Percentiles rank a stretch among this genome's conserved stretches.
Conservation (phyloP, 2,797 vertebrate species). For the Poeciliopsis turneri region DNA sequence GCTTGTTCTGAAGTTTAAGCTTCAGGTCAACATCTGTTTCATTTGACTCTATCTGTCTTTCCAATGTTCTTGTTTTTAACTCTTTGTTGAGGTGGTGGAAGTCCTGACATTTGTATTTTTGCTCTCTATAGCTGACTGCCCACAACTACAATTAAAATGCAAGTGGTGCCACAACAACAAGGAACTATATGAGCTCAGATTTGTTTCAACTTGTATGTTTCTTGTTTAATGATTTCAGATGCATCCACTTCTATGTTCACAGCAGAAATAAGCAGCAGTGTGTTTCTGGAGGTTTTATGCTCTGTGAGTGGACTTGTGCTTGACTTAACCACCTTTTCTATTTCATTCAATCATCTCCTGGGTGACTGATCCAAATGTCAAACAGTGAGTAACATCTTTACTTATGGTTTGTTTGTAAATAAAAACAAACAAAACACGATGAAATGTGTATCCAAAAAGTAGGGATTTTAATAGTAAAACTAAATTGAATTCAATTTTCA, state of each 20-base stretch:
- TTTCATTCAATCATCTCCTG: neutral
- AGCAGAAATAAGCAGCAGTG: neutral
- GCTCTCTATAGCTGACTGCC: neutral
- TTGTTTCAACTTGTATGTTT: neutral
- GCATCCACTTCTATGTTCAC: neutral
- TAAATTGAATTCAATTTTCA: neutral
- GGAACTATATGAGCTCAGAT: neutral
- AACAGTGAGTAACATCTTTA: neutral
- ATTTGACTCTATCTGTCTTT: neutral
- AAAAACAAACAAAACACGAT: neutral
- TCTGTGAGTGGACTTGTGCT: neutral
- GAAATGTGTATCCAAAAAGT: neutral
- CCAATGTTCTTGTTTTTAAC: neutral
- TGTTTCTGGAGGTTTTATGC: neutral
- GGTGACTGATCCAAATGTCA: neutral
- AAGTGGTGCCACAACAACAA: neutral
- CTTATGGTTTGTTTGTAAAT: neutral
- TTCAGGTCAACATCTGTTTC: neutral
- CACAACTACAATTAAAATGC: neutral
- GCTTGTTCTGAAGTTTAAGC: neutral
- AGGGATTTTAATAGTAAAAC: neutral
- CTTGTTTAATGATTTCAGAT: neutral
- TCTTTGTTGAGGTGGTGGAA: neutral
- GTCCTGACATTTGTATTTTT: neutral
- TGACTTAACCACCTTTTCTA: neutral